These are phyloP conservation scores for Microchrysa polita DNA, from an alignment of 2,888 invertebrate species.

Conservation along the genomic window DNA sequence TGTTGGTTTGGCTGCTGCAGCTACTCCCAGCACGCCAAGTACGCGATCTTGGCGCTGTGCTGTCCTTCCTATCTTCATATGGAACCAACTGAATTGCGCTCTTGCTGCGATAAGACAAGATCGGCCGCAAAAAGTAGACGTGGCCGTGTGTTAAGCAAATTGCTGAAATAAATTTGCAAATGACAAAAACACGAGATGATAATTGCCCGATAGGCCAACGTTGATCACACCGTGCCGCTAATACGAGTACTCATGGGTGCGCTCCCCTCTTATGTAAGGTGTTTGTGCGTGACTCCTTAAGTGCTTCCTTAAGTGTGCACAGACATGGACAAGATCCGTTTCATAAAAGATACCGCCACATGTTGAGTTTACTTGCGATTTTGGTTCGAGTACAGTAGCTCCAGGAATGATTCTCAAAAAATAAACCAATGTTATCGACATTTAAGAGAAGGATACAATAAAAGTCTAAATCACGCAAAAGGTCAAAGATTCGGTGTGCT, in stretches of 20 bases:
- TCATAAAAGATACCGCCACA: slow-evolving; percentile 49
- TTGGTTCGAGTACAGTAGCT: slow-evolving; percentile 36
- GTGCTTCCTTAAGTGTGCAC: slow-evolving; percentile 43
- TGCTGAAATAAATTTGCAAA: slow-evolving; percentile 52
- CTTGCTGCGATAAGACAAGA: slow-evolving; percentile 45
- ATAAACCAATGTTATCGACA: slow-evolving; percentile 20
- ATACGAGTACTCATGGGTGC: background rate
- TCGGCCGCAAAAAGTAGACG: slow-evolving; percentile 31
- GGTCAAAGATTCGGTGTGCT: too few relatives aligned
- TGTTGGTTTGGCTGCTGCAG: background rate
- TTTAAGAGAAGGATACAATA: background rate
- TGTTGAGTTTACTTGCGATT: background rate
- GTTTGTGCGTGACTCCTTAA: slow-evolving; percentile 42
- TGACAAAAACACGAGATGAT: slow-evolving; percentile 51
- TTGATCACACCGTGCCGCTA: slow-evolving; percentile 39
- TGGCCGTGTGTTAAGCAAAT: slow-evolving; percentile 50
- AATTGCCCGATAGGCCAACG: slow-evolving; percentile 49
- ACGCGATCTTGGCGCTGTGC: slow-evolving; percentile 6
- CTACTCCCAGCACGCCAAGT: slow-evolving; percentile 27
- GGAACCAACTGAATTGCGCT: slow-evolving; percentile 35
- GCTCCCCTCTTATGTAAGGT: slow-evolving; percentile 30
- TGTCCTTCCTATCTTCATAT: slow-evolving; percentile 15
- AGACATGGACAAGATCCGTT: slow-evolving; percentile 47
- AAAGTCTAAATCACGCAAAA: too few relatives aligned
- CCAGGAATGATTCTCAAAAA: slow-evolving; percentile 32